Evolutionary conservation across 2,113 vertebrate genomes (phyloP), one percentile per base, ranked within the genome.

Genomic region (Mormyrus lacerda): DNA sequence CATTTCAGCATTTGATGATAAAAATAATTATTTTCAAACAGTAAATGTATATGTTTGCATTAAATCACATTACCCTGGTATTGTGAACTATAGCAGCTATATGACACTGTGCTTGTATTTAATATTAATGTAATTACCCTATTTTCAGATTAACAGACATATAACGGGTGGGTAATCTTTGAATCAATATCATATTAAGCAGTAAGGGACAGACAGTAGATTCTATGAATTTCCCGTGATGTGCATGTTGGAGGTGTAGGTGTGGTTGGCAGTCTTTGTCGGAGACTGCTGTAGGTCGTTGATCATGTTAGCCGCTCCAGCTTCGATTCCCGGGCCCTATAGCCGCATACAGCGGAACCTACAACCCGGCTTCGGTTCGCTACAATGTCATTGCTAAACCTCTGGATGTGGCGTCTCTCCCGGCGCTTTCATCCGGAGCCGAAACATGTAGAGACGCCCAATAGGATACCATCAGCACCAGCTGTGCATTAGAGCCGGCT

Each of bases 211-310:
- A 24, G 39, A 19, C 8, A 3, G 19, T 10, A 45, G 24, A 45
- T 45, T 17, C 24, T 45, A 21, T 45, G 42, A 44, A 24, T 47
- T 44, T 44, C 35, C 88, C 88, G 90, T 88, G 86, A 53, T 83
- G 87, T 85, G 86, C 31, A 53, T 45, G 88, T 89, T 92, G 35
- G 83, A 84, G 90, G 89, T 91, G 51, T 92, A 95, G 94, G 94
- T 95, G 95, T 95, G 95, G 95, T 94, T 90, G 58, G 47, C 61
- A 42, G 86, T 50, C 89, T 90, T 91, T 91, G 88, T 92, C 87
- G 86, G 48, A 79, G 51, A 73, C 90, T 90, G 89, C 89, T 91
- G 90, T 91, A 90, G 92, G 92, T 93, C 83, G 90, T 92, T 73
- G 89, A 13, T 86, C 65, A 84, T 84, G 79, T 73, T 91, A 92